Percentiles rank a stretch among this genome's conserved stretches.
phyloP scores from a whole-genome alignment of 2,888 invertebrate genomes.

The Biston betularia region DNA sequence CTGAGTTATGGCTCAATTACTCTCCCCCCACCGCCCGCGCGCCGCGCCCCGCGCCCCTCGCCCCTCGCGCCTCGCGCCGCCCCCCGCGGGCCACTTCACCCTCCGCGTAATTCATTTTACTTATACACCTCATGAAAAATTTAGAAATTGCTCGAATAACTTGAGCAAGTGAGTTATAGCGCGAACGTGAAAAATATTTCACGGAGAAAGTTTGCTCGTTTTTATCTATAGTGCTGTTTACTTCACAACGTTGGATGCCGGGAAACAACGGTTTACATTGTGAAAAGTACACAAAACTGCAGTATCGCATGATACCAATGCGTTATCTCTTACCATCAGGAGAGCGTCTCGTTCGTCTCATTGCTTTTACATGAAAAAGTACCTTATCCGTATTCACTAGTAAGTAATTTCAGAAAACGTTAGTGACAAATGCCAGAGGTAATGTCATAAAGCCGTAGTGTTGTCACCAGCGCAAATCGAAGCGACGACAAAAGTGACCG shows the following conservation, averaged over 20 bases:
- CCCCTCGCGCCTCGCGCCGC: not conserved
- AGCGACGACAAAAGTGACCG: too few species aligned
- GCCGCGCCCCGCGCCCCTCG: too few species aligned
- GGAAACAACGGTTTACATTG: not conserved
- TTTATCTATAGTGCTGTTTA: slow-evolving; percentile 7
- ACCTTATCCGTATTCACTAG: too few species aligned
- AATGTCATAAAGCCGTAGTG: too few species aligned
- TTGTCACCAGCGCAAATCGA: too few species aligned
- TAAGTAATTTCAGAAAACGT: not conserved
- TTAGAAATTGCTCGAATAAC: slow-evolving; percentile 47
- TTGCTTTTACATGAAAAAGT: too few species aligned
- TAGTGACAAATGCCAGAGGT: too few species aligned
- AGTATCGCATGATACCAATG: too few species aligned
- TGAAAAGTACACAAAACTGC: too few species aligned
- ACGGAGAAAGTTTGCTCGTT: slow-evolving; percentile 32
- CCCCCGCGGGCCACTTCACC: slow-evolving; percentile 22
- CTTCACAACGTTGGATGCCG: not conserved
- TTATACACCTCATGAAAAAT: slow-evolving; percentile 47
- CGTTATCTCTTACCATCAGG: too few species aligned
- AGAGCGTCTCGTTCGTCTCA: too few species aligned
- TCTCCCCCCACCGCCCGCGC: slow-evolving; percentile 18
- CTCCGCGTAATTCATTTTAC: slow-evolving; percentile 43
- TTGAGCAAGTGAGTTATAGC: slow-evolving; percentile 40
- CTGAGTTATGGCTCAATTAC: slow-evolving; percentile 49
- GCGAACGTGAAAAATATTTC: slow-evolving; percentile 42